Evolutionary conservation across 2,888 invertebrate species (phyloP).

Genomic region (Drosophila niveifrons): DNA sequence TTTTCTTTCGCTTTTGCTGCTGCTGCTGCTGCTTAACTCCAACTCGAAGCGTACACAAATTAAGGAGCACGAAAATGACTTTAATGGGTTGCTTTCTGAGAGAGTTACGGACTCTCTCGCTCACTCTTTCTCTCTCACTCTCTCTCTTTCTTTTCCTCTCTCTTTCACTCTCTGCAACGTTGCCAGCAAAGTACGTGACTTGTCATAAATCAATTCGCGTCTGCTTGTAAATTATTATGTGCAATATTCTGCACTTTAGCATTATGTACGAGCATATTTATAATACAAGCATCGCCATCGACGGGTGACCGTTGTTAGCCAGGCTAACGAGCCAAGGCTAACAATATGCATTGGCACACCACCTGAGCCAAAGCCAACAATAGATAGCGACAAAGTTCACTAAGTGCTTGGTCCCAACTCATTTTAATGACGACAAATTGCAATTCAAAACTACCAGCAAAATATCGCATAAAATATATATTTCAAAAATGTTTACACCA

Average conservation of each 20-base stretch:
- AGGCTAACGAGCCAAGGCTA: constrained; percentile 44
- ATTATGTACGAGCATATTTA: constrained; percentile 39
- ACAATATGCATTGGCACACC: constrained; percentile 8
- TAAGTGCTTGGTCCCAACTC: constrained; percentile 38
- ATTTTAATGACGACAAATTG: constrained; percentile 73
- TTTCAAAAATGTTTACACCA: constrained; percentile 31
- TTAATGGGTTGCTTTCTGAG: constrained; percentile 35
- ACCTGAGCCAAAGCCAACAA: constrained; percentile 43
- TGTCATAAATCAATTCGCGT: constrained; percentile 74
- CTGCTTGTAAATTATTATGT: constrained; percentile 55
- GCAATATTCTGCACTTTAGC: constrained; percentile 57
- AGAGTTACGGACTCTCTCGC: constrained; percentile 1
- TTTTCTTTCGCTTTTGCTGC: background rate
- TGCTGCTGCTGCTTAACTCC: background rate
- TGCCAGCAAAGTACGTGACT: constrained; percentile 64
- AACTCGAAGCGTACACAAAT: constrained; percentile 26
- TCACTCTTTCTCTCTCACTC: background rate
- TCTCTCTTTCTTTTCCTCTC: background rate
- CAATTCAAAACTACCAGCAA: constrained; percentile 34
- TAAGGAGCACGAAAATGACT: constrained; percentile 30
- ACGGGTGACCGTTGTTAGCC: constrained; percentile 19
- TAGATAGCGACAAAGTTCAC: constrained; percentile 55
- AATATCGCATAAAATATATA: constrained; percentile 31
- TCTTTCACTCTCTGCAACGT: background rate
- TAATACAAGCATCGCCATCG: constrained; percentile 13